phyloP scores from a whole-genome alignment of 2,113 vertebrate species.

The Tetrax tetrax region DNA sequence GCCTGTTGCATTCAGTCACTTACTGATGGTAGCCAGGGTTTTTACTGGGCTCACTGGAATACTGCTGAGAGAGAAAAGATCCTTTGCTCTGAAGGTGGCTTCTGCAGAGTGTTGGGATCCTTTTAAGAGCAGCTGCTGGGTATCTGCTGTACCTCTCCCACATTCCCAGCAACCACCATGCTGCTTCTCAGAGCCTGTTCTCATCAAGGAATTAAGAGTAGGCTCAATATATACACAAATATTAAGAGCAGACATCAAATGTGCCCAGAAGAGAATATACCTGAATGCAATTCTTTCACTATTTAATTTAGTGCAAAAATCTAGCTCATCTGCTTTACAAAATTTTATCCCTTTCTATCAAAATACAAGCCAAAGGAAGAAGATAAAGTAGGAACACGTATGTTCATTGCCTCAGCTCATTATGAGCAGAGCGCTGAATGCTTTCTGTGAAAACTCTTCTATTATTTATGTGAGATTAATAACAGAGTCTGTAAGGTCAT shows the following conservation, averaged over 20 bases:
- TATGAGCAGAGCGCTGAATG: background rate
- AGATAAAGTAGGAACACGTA: background rate
- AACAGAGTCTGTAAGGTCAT: constrained; percentile 40
- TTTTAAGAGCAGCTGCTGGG: background rate
- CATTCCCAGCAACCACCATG: background rate
- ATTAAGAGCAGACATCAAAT: background rate
- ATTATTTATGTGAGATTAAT: constrained; percentile 33
- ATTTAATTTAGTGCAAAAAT: background rate
- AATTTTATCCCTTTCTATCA: background rate
- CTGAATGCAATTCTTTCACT: background rate
- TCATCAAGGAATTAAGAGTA: background rate
- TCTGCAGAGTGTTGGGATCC: background rate
- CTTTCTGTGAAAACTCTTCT: background rate
- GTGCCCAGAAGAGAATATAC: background rate
- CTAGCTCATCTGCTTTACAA: background rate
- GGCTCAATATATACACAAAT: background rate
- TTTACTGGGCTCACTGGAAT: background rate
- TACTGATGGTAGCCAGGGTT: background rate
- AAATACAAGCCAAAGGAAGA: background rate
- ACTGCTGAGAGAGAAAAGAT: background rate
- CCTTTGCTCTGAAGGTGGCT: background rate
- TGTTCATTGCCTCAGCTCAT: background rate
- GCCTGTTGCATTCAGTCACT: background rate
- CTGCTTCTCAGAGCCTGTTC: background rate
- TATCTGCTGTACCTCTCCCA: background rate